Base-by-base conservation (phyloP, 53 echinoderm and acorn worm genomes). In the Apostichopus leukothele region DNA sequence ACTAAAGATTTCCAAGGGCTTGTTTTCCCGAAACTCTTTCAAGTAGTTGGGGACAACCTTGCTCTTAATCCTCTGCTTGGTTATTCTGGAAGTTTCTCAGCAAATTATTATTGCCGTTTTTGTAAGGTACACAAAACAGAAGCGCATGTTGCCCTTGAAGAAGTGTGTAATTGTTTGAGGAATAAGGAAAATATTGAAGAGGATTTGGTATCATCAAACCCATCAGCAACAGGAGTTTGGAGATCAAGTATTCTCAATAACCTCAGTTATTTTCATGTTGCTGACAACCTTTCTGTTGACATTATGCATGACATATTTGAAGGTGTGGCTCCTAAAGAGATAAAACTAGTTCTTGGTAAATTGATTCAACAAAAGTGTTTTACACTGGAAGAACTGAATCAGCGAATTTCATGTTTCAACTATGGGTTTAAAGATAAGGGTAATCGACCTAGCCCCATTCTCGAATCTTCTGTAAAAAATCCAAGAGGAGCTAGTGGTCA, bases 401-500 rank as follows among this genome's bases (percentile, higher is more conserved):
- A 83, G 53, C 61, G 91, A 75, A 83, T 92, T 14, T 54, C 67
- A 22, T 88, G 85, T 19, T 92, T 90, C 68, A 94, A 88, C 74
- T 94, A 85, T 76, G 93, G 93, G 12, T 90, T 52, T 51, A 71
- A 19, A 16, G 83, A 91, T 77, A 90, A 51, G 90, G 86, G 79
- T 55, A 92, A 80, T 76, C 86, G 90, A 9, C 92, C 92, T 75
- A 83, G 89, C 53, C 71, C 75, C 59, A 67, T 93, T 74, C 84
- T 50, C 67, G 76, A 52, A 55, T 77, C 86, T 63, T 86, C 89
- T 22, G 73, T 93, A 18, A 67, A 10, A 18, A 93, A 93, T 60
- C 93, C 91, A 23, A 88, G 89, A 74, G 89, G 90, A 21, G 25
- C 88, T 67, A 93, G 93, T 90, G 91, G 93, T 50, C 93, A 91